Evolutionary conservation across 2,888 invertebrate species (phyloP).

Genomic region (Apocheima hispidaria): DNA sequence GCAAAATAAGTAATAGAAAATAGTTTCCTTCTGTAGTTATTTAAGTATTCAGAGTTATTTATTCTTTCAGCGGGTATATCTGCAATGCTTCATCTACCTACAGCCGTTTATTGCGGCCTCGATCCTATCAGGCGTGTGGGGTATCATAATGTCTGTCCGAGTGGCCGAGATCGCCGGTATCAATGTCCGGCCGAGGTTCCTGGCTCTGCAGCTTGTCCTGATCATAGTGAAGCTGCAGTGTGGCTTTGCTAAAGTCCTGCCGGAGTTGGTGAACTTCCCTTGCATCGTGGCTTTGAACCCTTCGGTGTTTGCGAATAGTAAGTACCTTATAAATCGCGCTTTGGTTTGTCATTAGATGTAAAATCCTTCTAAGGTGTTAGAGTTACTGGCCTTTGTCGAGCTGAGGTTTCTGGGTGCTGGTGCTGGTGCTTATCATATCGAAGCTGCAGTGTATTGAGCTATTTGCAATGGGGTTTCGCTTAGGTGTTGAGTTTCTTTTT

Average conservation of each 20-base stretch:
- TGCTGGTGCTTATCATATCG: no score
- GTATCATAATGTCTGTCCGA: conserved; percentile 87
- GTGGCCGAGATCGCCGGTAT: conserved; percentile 72
- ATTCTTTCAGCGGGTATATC: conserved; percentile 42
- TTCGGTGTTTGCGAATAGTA: conserved; percentile 88
- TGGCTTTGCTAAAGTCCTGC: conserved; percentile 84
- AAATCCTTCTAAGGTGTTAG: no score
- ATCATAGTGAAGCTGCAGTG: conserved; percentile 89
- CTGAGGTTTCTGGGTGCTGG: no score
- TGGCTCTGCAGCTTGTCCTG: conserved; percentile 88
- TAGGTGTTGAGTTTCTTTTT: no score
- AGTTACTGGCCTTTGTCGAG: no score
- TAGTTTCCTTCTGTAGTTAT: no score
- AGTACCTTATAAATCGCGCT: no score
- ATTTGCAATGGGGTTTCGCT: no score
- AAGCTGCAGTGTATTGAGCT: no score
- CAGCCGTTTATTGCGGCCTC: conserved; percentile 88
- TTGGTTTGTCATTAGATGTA: no score
- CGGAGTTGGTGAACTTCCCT: conserved; percentile 84
- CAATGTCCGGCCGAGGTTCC: conserved; percentile 79
- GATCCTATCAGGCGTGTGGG: conserved; percentile 89
- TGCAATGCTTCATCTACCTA: conserved; percentile 82
- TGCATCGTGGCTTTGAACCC: conserved; percentile 89
- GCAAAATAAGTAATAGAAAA: no score
- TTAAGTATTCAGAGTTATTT: no score